phyloP scores from a whole-genome alignment of 2,797 vertebrate species.

The Spinus olivaceus region DNA sequence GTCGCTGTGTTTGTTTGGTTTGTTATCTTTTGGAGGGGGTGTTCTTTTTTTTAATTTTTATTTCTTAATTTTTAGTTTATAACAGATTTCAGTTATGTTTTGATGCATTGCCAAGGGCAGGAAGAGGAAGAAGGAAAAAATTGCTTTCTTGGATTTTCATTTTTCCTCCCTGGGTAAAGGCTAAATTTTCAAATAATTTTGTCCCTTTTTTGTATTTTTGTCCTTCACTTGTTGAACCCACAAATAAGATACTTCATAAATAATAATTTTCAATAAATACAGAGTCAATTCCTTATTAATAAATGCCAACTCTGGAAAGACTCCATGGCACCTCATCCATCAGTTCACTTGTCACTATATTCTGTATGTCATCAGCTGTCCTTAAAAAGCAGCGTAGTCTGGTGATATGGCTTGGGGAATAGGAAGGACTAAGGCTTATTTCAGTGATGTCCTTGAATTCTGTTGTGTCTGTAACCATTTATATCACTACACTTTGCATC shows the following conservation, averaged over 20 bases:
- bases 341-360: neutral
- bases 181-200: neutral
- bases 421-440: neutral
- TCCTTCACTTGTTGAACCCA: neutral
- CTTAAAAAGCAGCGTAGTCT: neutral
- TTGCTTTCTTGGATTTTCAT: neutral
- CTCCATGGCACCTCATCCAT: neutral
- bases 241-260: neutral
- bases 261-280: neutral
- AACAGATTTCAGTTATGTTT: neutral
- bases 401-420: neutral
- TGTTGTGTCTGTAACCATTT: neutral
- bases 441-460: neutral
- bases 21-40: rapidly evolving
- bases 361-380: neutral
- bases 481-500: neutral
- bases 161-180: neutral
- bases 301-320: neutral
- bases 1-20: rapidly evolving
- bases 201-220: neutral
- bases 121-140: neutral
- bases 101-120: neutral
- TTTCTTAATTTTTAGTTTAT: neutral
- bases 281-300: neutral
- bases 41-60: neutral